Conservation (phyloP, 2,113 vertebrate species). For the Myanophis thanlyinensis region DNA sequence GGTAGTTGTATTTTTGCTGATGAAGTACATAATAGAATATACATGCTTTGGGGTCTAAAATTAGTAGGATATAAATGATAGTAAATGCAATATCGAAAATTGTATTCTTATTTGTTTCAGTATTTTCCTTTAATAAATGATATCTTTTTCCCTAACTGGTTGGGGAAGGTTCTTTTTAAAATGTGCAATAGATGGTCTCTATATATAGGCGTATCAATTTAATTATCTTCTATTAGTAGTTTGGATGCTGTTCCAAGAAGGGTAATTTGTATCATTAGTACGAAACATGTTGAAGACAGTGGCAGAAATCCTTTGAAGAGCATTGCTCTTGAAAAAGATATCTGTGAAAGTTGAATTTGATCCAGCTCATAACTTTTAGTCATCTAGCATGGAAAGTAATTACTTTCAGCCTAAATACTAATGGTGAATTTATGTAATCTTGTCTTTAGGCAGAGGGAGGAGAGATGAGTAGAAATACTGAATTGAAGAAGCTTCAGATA, state of each 20-base stretch:
- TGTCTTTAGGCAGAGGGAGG: constrained; percentile 69
- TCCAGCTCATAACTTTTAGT: background rate
- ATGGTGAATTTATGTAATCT: constrained; percentile 48
- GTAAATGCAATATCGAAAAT: background rate
- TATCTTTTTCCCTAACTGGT: background rate
- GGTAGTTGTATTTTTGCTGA: background rate
- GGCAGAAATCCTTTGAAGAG: background rate
- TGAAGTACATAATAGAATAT: background rate
- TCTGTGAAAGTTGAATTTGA: background rate
- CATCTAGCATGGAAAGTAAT: background rate
- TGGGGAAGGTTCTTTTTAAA: background rate
- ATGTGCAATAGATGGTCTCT: background rate
- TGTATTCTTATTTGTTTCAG: background rate
- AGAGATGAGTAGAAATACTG: constrained; percentile 82
- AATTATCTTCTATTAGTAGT: background rate
- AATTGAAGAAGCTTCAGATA: constrained; percentile 88
- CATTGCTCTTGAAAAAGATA: background rate
- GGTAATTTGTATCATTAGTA: background rate
- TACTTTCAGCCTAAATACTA: background rate
- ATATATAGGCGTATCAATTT: background rate
- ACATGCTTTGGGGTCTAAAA: background rate
- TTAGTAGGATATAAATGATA: background rate
- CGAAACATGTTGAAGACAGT: background rate
- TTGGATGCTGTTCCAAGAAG: background rate
- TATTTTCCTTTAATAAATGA: background rate